Conservation (phyloP, 2,113 vertebrate genomes). For the Rhizomys pruinosus region DNA sequence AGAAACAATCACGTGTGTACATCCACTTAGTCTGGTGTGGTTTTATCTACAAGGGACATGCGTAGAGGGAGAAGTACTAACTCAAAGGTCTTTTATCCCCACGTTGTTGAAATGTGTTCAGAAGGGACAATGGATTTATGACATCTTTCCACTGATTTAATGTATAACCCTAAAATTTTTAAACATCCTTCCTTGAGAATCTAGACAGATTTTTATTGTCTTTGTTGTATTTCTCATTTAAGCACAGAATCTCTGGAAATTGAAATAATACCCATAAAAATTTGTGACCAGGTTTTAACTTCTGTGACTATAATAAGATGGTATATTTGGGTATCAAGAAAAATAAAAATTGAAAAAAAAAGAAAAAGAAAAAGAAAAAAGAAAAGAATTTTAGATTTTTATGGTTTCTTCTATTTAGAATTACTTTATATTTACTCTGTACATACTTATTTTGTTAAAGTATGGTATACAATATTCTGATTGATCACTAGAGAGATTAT, state of each 20-base stretch:
- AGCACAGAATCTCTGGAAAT: conserved; percentile 10
- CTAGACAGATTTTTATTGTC: conserved; percentile 42
- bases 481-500: no score
- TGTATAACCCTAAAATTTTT: conserved; percentile 17
- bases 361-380: no score
- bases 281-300: conserved; percentile 58
- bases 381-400: no score
- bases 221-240: conserved; percentile 60
- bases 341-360: conserved; percentile 45
- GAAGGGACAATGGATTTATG: conserved; percentile 9
- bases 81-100: conserved; percentile 36
- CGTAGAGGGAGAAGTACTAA: background rate
- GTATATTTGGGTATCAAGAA: conserved; percentile 54
- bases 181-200: conserved; percentile 42
- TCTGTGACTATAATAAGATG: conserved; percentile 40
- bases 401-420: no score
- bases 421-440: no score
- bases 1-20: background rate
- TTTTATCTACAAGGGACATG: conserved; percentile 1
- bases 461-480: no score
- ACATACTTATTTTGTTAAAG: no score
- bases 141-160: background rate
- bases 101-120: conserved; percentile 43
- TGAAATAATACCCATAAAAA: conserved; percentile 42
- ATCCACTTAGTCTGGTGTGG: background rate